Evolutionary conservation across 1,140 invertebrate species (phyloP), one percentile per base, ranked within the genome.

Genomic region (Drosophila paulistorum): DNA sequence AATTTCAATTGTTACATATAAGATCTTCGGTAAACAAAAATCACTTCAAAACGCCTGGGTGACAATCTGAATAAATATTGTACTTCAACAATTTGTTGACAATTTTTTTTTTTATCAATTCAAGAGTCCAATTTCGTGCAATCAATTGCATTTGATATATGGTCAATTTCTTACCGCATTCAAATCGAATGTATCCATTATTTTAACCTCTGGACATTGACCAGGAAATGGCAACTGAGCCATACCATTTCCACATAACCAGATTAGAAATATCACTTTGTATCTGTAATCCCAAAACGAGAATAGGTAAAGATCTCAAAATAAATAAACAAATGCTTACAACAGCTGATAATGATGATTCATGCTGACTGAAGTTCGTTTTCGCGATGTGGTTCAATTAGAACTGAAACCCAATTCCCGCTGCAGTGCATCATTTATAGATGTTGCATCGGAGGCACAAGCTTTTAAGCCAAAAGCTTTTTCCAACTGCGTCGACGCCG

Each of bases 181-280:
- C 1, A 93, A 76, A 58, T 95, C 92, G 73, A 96, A 96, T 65
- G 94, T 92, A 13, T 91, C 78, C 90, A 94, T 93, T n/a, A 94
- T 93, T 66, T 94, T 92, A 0, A 96, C 93, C 35, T 94, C 92
- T 1, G 95, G 95, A 85, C 96, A 96, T 0, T 90, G 74, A 7
- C 95, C 95, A 11, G 95, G 91, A 74, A 94, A 94, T 1, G 95
- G 94, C 3, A 96, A 93, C 82, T 96, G 95, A 0, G 93, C 93
- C 2, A 59, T 33, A 48, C 62, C 77, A 63, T 45, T 68, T 7
- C 63, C 20, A 7, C 69, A 65, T 60, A 71, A 48, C 35, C 71
- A 70, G n/a, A 73, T 23, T 1, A 81, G 72, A 45, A 81, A 65
- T 57, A 58, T 51, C 33, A 77, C 23, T 39, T 55, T 54, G 33